A percentile compares a stretch with the other conserved stretches of the same genome.
Evolutionary conservation across 2,113 vertebrate genomes (phyloP).

Genomic region (Antennarius striatus): DNA sequence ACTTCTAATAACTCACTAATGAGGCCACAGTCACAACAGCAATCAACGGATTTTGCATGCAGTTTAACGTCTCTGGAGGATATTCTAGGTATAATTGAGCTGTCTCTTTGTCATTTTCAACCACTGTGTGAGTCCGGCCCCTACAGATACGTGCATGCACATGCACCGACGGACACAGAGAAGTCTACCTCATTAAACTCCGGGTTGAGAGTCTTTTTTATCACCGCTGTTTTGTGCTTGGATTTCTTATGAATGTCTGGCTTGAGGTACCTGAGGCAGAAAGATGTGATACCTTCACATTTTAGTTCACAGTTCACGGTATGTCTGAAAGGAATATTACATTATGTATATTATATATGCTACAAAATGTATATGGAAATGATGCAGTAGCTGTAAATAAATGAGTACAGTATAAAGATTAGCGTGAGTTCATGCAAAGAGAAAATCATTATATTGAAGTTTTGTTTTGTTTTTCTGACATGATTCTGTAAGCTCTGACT

Average conservation of each 20-base stretch:
- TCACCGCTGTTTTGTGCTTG: conserved; percentile 90
- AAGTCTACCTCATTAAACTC: conserved; percentile 89
- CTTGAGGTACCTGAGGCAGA: conserved; percentile 84
- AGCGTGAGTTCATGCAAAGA: conserved; percentile 7
- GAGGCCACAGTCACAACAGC: conserved; percentile 9
- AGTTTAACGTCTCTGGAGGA: neutral
- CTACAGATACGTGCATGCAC: conserved; percentile 3
- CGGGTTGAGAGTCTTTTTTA: conserved; percentile 91
- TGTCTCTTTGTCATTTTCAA: neutral
- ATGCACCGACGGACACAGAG: neutral
- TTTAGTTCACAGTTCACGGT: conserved; percentile 1
- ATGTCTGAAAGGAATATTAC: neutral
- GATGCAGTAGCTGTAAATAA: conserved; percentile 1
- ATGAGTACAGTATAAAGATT: conserved; percentile 2
- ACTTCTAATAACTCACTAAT: conserved; percentile 22
- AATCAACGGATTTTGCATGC: conserved; percentile 36
- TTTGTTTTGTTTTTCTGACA: too few species aligned
- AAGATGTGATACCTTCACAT: conserved; percentile 12
- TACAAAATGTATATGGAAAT: neutral
- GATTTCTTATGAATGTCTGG: conserved; percentile 90
- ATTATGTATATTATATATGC: too few species aligned
- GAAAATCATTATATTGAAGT: neutral
- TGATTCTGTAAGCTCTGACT: too few species aligned
- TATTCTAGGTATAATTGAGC: conserved; percentile 16
- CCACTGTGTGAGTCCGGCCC: neutral